Base-by-base conservation (phyloP, 1,140 invertebrate species). In the Andricus grossulariae region DNA sequence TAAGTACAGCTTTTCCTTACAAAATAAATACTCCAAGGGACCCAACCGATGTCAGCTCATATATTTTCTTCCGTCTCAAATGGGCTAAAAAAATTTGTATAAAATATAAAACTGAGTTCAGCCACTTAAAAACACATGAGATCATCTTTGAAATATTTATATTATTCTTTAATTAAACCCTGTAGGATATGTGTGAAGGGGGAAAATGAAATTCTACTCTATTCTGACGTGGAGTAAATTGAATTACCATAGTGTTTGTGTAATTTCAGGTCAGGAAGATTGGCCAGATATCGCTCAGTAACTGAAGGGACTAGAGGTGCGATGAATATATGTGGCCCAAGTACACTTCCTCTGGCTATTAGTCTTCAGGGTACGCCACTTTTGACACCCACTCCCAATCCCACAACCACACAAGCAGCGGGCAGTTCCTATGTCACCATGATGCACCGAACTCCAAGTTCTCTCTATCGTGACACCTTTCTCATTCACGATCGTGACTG, bases 331-430 rank as follows among this genome's bases (percentile, higher is more conserved):
- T 93, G 93, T 82, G 93, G 92, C 4, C 93, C 93, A 15, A 93
- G 93, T 15, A 92, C 93, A 3, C 87, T 94, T 12, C 94, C 94
- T 8, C 80, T 94, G 80, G 93, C 94, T 74, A 93, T 94, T 57
- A 94, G 93, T 83, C 90, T 94, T 71, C 93, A 94, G 83, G 92
- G 92, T 13, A 93, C 93, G 11, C 93, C 93, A 10, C 84, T 94
- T 45, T 87, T 94, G 77, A 93, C 93, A 52, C 92, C 93, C 54
- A 89, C 88, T 1, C 88, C 90, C 1, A 91, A 89, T 72, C 87
- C 85, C 57, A 84, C 87, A 19, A 87, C 86, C 49, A 90, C 87
- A 7, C 85, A 79, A 32, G 83, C 81, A 19, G 85, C 83, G 3
- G 85, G 80, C 71, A 84, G 76, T 72, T 86, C 85, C 1, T 85